Conservation (phyloP, 2,888 invertebrate genomes). For the Catocala fraxini region DNA sequence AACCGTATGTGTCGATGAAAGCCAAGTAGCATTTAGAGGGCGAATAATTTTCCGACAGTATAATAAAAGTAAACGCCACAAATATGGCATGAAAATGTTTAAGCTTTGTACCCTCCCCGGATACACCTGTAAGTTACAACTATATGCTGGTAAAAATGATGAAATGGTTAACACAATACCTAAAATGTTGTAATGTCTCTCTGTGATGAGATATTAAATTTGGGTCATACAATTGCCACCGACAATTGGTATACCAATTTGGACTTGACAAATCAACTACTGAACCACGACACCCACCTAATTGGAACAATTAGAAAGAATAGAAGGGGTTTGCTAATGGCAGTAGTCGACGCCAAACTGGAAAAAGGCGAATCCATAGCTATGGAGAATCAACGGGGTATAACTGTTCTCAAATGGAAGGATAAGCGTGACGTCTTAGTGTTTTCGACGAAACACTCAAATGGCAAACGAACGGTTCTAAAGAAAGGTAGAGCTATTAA, state of each 20-base stretch:
- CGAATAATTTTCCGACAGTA: slow-evolving; percentile 34
- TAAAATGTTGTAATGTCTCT: slow-evolving; percentile 51
- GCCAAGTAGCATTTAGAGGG: slow-evolving; percentile 21
- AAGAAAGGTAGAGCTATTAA: too few relatives aligned
- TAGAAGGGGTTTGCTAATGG: slow-evolving; percentile 32
- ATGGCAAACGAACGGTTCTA: too few relatives aligned
- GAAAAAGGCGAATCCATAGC: slow-evolving; percentile 38
- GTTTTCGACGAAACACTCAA: slow-evolving; percentile 41
- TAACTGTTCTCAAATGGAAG: slow-evolving; percentile 37
- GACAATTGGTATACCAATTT: too few relatives aligned
- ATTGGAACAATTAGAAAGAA: slow-evolving; percentile 32
- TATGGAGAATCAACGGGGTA: slow-evolving; percentile 35
- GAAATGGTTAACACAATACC: slow-evolving; percentile 50
- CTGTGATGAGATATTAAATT: slow-evolving; percentile 38
- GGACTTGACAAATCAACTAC: slow-evolving; percentile 13
- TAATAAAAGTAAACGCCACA: slow-evolving; percentile 32
- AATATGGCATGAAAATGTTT: too few relatives aligned
- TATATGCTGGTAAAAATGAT: slow-evolving; percentile 55
- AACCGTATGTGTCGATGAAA: slow-evolving; percentile 27
- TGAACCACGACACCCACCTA: slow-evolving; percentile 8
- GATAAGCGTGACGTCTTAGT: slow-evolving; percentile 41
- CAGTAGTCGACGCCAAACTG: slow-evolving; percentile 33
- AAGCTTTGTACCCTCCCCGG: slow-evolving; percentile 44
- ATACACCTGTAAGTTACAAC: slow-evolving; percentile 51
- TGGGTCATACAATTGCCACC: too few relatives aligned